These are phyloP conservation scores for Polia nebulosa DNA, from an alignment of 2,888 invertebrate genomes.

Conservation along the genomic window DNA sequence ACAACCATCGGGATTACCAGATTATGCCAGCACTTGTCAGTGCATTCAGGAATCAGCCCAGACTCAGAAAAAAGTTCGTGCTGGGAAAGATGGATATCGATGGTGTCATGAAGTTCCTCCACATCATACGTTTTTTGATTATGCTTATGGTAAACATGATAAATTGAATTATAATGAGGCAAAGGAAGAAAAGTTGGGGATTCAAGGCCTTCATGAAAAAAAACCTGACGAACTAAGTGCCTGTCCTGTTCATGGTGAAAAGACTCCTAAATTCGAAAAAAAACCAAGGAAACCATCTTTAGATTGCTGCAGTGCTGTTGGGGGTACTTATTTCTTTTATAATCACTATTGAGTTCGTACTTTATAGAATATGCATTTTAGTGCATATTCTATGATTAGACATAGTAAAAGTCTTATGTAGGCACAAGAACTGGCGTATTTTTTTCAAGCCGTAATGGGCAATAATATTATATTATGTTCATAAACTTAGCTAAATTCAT, in stretches of 20 bases:
- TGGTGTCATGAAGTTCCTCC: constrained; percentile 87
- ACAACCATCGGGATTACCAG: constrained; percentile 64
- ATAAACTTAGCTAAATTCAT: neutral
- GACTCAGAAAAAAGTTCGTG: constrained; percentile 79
- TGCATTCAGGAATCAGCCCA: constrained; percentile 67
- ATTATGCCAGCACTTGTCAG: constrained; percentile 74
- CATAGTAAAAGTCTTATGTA: neutral
- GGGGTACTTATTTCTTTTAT: constrained; percentile 70
- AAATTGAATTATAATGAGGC: constrained; percentile 75
- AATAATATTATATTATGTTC: neutral
- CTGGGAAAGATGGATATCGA: constrained; percentile 83
- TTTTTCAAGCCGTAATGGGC: neutral
- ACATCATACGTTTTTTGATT: constrained; percentile 85
- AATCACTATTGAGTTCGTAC: constrained; percentile 2
- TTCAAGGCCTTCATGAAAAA: constrained; percentile 78
- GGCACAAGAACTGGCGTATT: neutral
- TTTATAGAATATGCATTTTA: neutral
- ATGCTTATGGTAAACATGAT: constrained; percentile 81
- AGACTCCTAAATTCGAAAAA: constrained; percentile 78
- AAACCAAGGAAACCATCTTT: constrained; percentile 80
- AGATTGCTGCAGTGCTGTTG: constrained; percentile 88
- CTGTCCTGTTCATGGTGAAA: constrained; percentile 73
- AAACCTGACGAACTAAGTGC: constrained; percentile 56
- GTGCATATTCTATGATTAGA: neutral
- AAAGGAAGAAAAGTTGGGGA: constrained; percentile 76